Evolutionary conservation across 2,113 vertebrate genomes (phyloP), one percentile per base, ranked within the genome.

Genomic region (Microcebus griseorufus): DNA sequence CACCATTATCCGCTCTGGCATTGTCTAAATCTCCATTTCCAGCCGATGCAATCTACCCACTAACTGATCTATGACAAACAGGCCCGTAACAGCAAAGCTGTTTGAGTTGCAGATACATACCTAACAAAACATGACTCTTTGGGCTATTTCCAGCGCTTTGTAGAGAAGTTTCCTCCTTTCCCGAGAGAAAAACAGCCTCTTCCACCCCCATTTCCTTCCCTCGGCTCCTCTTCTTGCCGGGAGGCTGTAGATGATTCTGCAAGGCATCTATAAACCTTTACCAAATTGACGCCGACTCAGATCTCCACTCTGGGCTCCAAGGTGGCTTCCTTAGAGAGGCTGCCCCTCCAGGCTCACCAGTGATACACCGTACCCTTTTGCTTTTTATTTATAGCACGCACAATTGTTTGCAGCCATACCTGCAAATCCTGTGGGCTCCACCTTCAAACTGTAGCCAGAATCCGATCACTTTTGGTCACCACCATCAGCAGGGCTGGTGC

Each of bases 11-110:
- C 73, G 90, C 98, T 98, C 98, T 93, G 97, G 97, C 97, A 97
- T 98, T 98, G 98, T 96, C 98, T 98, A 96, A 96, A 98, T 98
- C 98, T 98, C 98, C 98, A 98, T 98, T 98, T 98, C 94, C 98
- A 98, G 98, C 96, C 42, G 96, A 98, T 98, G 98, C 98, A 97
- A 98, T 98, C 98, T 98, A 97, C 98, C 98, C 97, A 97, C 96
- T 98, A 98, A 98, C 98, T 97, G 98, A 98, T 98, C 97, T 98
- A 97, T 98, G 97, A 98, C 98, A 98, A 98, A 97, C 97, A 98
- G 95, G 53, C 95, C 98, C 98, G 94, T 96, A 95, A 90, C 96
- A 95, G 95, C 96, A 97, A 98, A 98, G 98, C 94, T 97, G 97
- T 98, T 98, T 69, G 95, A 96, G 93, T 97, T 92, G 98, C 97